These are phyloP conservation scores for Calephelis nemesis DNA, from an alignment of 1,140 invertebrate genomes.

Conservation along the genomic window DNA sequence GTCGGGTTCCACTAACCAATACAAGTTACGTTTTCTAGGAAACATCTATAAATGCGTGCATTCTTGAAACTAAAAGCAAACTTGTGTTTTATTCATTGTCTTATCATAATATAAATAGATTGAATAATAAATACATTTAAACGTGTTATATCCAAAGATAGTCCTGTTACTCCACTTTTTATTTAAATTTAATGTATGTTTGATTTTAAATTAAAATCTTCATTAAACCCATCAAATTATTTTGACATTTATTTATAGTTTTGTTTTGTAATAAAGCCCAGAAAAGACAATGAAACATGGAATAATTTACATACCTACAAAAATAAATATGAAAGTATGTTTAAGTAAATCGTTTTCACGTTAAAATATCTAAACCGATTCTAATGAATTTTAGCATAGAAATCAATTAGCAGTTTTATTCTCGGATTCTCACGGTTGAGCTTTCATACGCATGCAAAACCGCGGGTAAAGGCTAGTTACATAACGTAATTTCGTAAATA, in stretches of 20 bases:
- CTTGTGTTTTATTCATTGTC: slow-evolving; percentile 17
- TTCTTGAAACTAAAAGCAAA: slow-evolving; percentile 20
- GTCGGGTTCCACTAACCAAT: slow-evolving; percentile 15
- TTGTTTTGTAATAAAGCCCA: too few relatives aligned
- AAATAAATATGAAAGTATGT: too few relatives aligned
- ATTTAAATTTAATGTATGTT: neutral
- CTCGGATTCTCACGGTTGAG: too few relatives aligned
- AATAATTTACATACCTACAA: too few relatives aligned
- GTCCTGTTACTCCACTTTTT: slow-evolving; percentile 5
- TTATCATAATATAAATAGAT: slow-evolving; percentile 9
- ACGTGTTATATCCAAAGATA: neutral
- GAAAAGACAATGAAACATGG: too few relatives aligned
- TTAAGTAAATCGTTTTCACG: too few relatives aligned
- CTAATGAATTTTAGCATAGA: too few relatives aligned
- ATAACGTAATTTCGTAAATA: too few relatives aligned
- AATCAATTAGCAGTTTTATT: too few relatives aligned
- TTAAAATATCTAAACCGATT: too few relatives aligned
- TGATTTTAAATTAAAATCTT: neutral
- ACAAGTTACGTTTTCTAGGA: slow-evolving; percentile 20
- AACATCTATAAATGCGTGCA: slow-evolving; percentile 23
- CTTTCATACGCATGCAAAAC: too few relatives aligned
- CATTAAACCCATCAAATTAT: neutral
- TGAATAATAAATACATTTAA: slow-evolving; percentile 8
- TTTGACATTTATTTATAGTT: neutral
- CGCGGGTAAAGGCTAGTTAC: too few relatives aligned